Evolutionary conservation across 2,113 vertebrate genomes (phyloP), one percentile per base, ranked within the genome.

Genomic region (Serranochromis macrocephalus): DNA sequence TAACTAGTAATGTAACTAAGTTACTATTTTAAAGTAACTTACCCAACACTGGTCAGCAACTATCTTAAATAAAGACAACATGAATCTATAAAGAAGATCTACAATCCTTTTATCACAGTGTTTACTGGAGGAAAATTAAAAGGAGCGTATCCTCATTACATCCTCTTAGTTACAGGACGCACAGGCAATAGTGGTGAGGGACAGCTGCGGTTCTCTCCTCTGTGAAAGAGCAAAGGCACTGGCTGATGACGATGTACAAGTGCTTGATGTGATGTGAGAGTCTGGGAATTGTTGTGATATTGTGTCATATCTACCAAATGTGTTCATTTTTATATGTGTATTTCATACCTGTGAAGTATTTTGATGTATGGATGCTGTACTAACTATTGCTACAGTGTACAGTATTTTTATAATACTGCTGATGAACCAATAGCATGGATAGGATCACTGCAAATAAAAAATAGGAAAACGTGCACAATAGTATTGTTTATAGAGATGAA

Each of bases 91-190:
- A 26, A 75, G 45, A 45, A 71, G 31, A 58, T 19, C 57, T 55
- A 68, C 68, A 88, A 80, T 79, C n/a, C 42, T 85, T 92, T 87
- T 26, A 68, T 87, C 86, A 89, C 66, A 82, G 81, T 88, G 81
- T 88, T 91, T 80, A 80, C 78, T 82, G 89, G 78, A 85, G 80
- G 85, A 83, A 86, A 89, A 89, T 88, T 89, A 85, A 89, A 91
- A 78, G 19, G 81, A 86, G 63, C 53, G 49, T 85, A 58, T 53
- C 73, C 85, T 92, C 80, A 86, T 93, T 42, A 81, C 61, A 54
- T 80, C 83, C 53, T 89, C 89, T 89, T 92, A 87, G 83, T 83
- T 51, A 89, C 33, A 53, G 87, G 87, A 88, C 31, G 82, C 36
- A 17, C 80, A 55, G 19, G 36, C 36, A 68, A 53, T 14, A 68